Base-by-base conservation (phyloP, 1,140 invertebrate species). In the Periplaneta americana region DNA sequence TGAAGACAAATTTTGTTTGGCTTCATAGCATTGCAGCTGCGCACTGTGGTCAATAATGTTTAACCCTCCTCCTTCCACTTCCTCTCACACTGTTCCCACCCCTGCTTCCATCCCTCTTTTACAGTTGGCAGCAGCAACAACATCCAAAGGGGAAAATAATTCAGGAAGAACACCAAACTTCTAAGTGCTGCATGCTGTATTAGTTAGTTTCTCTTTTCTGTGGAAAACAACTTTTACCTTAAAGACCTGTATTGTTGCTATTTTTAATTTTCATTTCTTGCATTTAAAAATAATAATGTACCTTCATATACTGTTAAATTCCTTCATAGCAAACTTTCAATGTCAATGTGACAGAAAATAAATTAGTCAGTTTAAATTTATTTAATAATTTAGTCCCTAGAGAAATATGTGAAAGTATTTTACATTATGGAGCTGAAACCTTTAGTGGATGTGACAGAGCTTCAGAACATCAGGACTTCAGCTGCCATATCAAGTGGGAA, bases 401-500 rank as follows among this genome's bases (percentile, higher is more conserved):
- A 76, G 22, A 3, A 31, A 15, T 33, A 75, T 31, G 15, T 34
- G 13, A 34, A 34, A 33, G 9, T 76, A 34, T 10, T n/a, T n/a
- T 66, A 28, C 22, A 78, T 11, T 31, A 80, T 80, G 79, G 79
- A 80, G 34, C 17, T 80, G 34, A 80, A 80, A 74, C 79, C 79
- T 32, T 17, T 80, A 34, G 79, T 80, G 31, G 79, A 80, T 34
- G 33, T 80, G 79, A 80, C 79, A 57, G 79, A 80, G 66, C 79
- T 80, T 74, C 79, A 80, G 34, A 74, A 22, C 6, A 31, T 80
- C 28, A 57, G 79, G 28, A 78, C 35, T 10, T 36, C 79, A 32
- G n/a, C 22, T 13, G 13, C 48, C 13, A 11, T 66, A n/a, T 66
- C 39, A 1, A 80, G 66, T 48, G 39, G 37, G 5, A 74, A 57